These are phyloP conservation scores for Tenthredo livida DNA, from an alignment of 2,888 invertebrate species.

Conservation along the genomic window DNA sequence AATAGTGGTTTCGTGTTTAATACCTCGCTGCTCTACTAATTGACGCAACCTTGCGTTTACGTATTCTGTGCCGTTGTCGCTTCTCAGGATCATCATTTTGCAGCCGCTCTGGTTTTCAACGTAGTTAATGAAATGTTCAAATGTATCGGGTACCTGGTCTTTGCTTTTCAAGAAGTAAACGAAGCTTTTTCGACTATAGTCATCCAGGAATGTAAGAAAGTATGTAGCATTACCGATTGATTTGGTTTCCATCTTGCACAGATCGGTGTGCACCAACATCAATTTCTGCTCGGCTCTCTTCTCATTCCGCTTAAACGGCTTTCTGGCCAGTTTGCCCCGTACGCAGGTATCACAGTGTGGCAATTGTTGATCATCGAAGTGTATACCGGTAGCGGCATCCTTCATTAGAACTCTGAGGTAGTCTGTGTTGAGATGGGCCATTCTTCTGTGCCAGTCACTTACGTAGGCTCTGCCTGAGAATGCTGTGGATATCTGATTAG, in stretches of 20 bases:
- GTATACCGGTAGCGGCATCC: too few species aligned
- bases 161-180: conserved; percentile 61
- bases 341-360: conserved; percentile 54
- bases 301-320: background rate
- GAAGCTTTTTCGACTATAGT: conserved; percentile 59
- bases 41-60: conserved; percentile 60
- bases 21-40: conserved; percentile 56
- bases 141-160: conserved; percentile 59
- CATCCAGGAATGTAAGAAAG: conserved; percentile 54
- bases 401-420: too few species aligned
- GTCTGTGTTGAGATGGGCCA: too few species aligned
- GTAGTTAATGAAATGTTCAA: conserved; percentile 52
- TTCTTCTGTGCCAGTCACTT: too few species aligned
- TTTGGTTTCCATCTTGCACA: background rate
- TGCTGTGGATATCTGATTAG: too few species aligned
- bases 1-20: conserved; percentile 56
- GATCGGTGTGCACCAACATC: background rate
- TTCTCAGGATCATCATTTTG: conserved; percentile 59
- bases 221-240: background rate
- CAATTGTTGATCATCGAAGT: background rate
- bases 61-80: conserved; percentile 58
- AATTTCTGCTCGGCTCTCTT: background rate
- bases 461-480: too few species aligned
- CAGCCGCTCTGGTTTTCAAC: conserved; percentile 55
- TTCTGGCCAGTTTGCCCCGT: background rate